Evolutionary conservation across 1,140 invertebrate genomes (phyloP).

Genomic region (Panulirus ornatus): DNA sequence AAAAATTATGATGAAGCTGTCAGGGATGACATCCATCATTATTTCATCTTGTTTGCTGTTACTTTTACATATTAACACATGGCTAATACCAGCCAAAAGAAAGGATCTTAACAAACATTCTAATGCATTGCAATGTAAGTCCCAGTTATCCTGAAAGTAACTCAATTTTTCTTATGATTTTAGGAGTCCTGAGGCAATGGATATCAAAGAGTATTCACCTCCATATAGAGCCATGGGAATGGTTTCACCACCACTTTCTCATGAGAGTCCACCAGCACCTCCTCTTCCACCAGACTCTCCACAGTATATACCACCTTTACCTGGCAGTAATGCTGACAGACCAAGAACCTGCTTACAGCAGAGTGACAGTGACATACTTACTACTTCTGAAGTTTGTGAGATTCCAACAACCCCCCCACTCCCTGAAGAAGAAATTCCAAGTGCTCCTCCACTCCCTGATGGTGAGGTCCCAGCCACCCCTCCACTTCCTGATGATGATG

Average conservation of each 20-base stretch:
- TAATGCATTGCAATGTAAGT: background rate
- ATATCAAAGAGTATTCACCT: background rate
- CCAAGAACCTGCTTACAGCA: conserved; percentile 36
- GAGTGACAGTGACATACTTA: conserved; percentile 12
- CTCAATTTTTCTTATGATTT: background rate
- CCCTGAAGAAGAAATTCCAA: conserved; percentile 58
- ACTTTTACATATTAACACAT: no score
- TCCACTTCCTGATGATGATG: conserved; percentile 50
- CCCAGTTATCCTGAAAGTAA: background rate
- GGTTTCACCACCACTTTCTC: background rate
- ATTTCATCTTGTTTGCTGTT: no score
- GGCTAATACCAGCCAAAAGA: no score
- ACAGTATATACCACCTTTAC: background rate
- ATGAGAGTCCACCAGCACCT: background rate
- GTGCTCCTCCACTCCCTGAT: conserved; percentile 49
- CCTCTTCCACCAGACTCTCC: conserved; percentile 40
- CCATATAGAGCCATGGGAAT: background rate
- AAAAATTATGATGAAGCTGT: no score
- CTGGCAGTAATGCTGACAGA: conserved; percentile 18
- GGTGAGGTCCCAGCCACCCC: conserved; percentile 20
- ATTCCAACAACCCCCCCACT: conserved; percentile 31
- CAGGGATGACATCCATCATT: no score
- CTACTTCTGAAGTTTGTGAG: conserved; percentile 56
- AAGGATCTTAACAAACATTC: no score
- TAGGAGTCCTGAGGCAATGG: conserved; percentile 53